These are phyloP conservation scores for Prunella fulvescens DNA, from an alignment of 2,113 vertebrate species.

Conservation along the genomic window DNA sequence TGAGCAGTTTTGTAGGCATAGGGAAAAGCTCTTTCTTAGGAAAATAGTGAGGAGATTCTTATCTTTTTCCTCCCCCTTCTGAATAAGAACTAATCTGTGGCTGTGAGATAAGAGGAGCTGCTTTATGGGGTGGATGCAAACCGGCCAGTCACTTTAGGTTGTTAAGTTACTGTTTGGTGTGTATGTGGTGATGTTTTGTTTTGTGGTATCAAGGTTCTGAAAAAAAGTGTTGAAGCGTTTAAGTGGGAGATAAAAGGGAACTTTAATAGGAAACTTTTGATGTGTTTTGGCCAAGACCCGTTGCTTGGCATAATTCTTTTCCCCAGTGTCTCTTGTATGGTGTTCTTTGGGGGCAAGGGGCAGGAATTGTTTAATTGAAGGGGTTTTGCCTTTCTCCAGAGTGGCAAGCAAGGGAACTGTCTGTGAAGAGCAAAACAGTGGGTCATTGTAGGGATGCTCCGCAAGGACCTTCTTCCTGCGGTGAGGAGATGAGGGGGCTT, in stretches of 20 bases:
- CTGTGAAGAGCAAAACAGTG: constrained; percentile 29
- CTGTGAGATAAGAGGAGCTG: constrained; percentile 42
- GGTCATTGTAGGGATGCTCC: constrained; percentile 2
- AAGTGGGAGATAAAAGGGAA: constrained; percentile 55
- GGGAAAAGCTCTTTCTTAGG: constrained; percentile 18
- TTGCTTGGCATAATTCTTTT: constrained; percentile 43
- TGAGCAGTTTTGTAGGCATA: constrained; percentile 31
- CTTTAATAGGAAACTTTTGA: constrained; percentile 41
- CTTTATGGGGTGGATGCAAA: constrained; percentile 34
- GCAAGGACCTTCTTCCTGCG: background rate
- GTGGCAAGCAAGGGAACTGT: constrained; percentile 36
- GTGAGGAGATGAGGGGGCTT: background rate
- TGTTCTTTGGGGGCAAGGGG: constrained; percentile 51
- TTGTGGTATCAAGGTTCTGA: constrained; percentile 40
- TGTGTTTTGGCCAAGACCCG: constrained; percentile 60
- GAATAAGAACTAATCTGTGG: background rate
- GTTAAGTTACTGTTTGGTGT: constrained; percentile 24
- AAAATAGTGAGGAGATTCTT: background rate
- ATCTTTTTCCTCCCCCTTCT: background rate
- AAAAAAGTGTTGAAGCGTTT: constrained; percentile 25
- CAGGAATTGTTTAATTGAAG: constrained; percentile 48
- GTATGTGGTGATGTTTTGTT: constrained; percentile 37
- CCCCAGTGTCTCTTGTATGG: constrained; percentile 53
- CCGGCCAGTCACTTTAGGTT: constrained; percentile 56
- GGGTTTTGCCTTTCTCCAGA: constrained; percentile 56